phyloP scores from a whole-genome alignment of 2,888 invertebrate genomes.

The Malthinus flaveolus region DNA sequence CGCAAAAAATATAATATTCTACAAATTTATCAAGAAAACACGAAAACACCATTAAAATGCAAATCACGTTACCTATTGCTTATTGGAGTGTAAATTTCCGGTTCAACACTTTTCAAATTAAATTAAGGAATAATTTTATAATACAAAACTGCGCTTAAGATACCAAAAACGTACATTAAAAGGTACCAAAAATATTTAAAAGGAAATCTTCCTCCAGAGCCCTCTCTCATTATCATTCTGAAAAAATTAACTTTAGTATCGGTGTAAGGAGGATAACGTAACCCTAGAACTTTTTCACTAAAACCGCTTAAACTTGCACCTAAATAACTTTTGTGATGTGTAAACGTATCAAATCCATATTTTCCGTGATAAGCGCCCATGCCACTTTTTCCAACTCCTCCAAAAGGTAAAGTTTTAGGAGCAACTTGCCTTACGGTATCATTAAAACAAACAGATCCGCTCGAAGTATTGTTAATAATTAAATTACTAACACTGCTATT shows the following conservation, averaged over 20 bases:
- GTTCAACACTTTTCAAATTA: too few species aligned
- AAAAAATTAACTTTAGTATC: conserved; percentile 72
- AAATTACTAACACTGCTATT: conserved; percentile 61
- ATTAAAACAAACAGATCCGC: conserved; percentile 82
- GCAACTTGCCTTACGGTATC: conserved; percentile 83
- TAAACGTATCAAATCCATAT: conserved; percentile 88
- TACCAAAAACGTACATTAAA: background rate
- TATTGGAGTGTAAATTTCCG: too few species aligned
- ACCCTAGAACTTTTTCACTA: conserved; percentile 69
- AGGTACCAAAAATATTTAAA: conserved; percentile 56
- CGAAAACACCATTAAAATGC: background rate
- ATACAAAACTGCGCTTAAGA: too few species aligned
- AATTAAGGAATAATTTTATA: too few species aligned
- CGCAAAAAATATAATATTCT: too few species aligned
- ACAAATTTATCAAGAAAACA: too few species aligned
- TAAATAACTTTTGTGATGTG: conserved; percentile 84
- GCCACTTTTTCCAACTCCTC: conserved; percentile 94
- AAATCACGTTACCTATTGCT: too few species aligned
- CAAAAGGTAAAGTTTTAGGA: conserved; percentile 92
- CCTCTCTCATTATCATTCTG: conserved; percentile 65
- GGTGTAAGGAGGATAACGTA: conserved; percentile 84
- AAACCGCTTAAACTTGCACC: conserved; percentile 70
- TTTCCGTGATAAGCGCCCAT: conserved; percentile 94
- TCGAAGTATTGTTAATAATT: conserved; percentile 71
- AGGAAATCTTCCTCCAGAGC: conserved; percentile 59